Base-by-base conservation (phyloP, 2,113 vertebrate species). In the Heteronetta atricapilla region DNA sequence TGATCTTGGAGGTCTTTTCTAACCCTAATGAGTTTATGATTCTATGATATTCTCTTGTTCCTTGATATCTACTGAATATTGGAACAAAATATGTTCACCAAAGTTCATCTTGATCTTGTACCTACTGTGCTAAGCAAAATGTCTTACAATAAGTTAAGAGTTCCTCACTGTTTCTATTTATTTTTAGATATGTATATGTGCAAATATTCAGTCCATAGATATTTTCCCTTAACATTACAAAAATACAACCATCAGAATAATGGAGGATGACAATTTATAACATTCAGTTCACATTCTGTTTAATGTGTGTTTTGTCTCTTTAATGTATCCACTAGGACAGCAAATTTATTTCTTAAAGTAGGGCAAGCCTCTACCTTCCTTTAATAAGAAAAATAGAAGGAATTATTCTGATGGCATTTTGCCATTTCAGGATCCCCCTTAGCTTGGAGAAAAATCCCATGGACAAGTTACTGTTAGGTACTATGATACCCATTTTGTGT, bases 341-440 rank as follows among this genome's bases (percentile, higher is more conserved):
- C 3, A 42, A 40, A 1, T 1, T 83, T 10, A 40, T 6, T 10
- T 10, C 22, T 77, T 55, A 59, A 22, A 56, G 84, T 15, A 40
- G 1, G 2, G 0, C 28, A 64, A 28, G 4, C 6, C 10, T 70
- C 6, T n/a, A 40, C 5, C 1, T 36, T 38, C 3, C 20, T 46
- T 66, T 58, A 4, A 2, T 75, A n/a, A 68, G 38, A 79, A 82
- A 70, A 74, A 52, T 6, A 58, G 2, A 3, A 63, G 38, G 3
- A 82, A 79, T 46, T 69, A 52, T 68, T 88, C 29, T 69, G 14
- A 10, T 80, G 20, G 3, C 1, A 86, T 75, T 78, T 40, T 86
- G 12, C 19, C 22, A 34, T 38, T 68, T 89, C n/a, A 52, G 7
- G 53, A 34, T 29, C 72, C 10, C 3, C 5, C 3, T 62, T 70